Evolutionary conservation across 2,113 vertebrate genomes (phyloP).

Genomic region (Otis tarda): DNA sequence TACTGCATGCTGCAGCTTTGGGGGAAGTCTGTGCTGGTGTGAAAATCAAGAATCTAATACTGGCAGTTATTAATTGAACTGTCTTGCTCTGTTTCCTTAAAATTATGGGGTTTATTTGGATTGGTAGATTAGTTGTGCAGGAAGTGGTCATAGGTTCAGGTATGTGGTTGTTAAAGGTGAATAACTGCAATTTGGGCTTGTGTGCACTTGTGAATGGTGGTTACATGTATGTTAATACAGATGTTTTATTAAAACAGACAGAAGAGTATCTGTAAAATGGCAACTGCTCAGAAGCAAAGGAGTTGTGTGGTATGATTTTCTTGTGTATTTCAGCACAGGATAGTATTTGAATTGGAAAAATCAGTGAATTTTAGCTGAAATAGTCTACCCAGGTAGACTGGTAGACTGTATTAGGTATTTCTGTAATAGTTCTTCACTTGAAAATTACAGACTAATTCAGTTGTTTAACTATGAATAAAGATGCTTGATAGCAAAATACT

Average conservation of each 20-base stretch:
- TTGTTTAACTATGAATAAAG: neutral
- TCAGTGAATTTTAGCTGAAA: neutral
- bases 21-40: neutral
- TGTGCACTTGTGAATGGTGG: rapidly evolving
- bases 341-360: neutral
- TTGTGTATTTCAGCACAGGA: neutral
- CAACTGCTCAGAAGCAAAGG: conserved; percentile 75
- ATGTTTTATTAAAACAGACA: neutral
- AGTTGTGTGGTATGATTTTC: conserved; percentile 59
- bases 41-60: neutral
- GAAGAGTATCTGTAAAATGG: conserved; percentile 61
- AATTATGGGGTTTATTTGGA: rapidly evolving
- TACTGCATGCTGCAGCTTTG: rapidly evolving
- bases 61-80: neutral
- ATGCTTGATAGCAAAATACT: neutral
- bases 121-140: neutral
- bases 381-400: too few species aligned
- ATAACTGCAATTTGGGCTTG: neutral
- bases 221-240: rapidly evolving
- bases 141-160: neutral
- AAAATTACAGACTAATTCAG: neutral
- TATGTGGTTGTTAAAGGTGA: neutral
- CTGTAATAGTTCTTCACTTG: neutral
- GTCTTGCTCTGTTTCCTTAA: neutral
- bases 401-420: neutral